These are phyloP conservation scores for Tuta absoluta DNA, from an alignment of 2,888 invertebrate species.

Conservation along the genomic window DNA sequence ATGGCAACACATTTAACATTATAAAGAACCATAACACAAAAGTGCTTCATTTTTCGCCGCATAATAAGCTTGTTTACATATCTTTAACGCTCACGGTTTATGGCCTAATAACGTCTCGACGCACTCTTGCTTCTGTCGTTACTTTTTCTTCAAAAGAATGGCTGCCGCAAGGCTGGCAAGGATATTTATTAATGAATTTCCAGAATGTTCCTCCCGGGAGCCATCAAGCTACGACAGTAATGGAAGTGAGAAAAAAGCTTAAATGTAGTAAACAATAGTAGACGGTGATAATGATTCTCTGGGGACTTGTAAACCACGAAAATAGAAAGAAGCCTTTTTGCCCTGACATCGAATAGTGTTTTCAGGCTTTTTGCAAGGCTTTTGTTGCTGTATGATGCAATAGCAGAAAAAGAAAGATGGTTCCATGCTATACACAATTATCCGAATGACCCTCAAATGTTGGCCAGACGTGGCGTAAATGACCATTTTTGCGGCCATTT, in stretches of 20 bases:
- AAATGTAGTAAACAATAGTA: constrained; percentile 51
- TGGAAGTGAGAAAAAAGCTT: constrained; percentile 58
- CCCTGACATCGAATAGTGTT: neutral
- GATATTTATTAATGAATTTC: constrained; percentile 63
- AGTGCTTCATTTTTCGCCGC: constrained; percentile 36
- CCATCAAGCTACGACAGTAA: constrained; percentile 55
- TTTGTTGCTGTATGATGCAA: too few species aligned
- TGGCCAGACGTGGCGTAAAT: too few species aligned
- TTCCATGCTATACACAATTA: too few species aligned
- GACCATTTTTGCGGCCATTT: too few species aligned
- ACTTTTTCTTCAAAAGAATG: constrained; percentile 45
- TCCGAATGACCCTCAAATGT: too few species aligned
- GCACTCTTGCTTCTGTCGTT: constrained; percentile 35
- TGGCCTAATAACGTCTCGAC: constrained; percentile 26
- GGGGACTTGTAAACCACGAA: constrained; percentile 48
- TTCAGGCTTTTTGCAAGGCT: neutral
- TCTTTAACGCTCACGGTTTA: constrained; percentile 26
- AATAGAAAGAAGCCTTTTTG: constrained; percentile 37
- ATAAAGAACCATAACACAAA: constrained; percentile 8
- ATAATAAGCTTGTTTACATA: constrained; percentile 32
- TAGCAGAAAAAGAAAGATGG: too few species aligned
- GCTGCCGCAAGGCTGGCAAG: constrained; percentile 40
- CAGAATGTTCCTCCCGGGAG: constrained; percentile 46
- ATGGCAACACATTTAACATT: neutral
- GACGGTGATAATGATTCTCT: constrained; percentile 48